Base-by-base conservation (phyloP, 2,888 invertebrate species). In the Erebia aethiops region DNA sequence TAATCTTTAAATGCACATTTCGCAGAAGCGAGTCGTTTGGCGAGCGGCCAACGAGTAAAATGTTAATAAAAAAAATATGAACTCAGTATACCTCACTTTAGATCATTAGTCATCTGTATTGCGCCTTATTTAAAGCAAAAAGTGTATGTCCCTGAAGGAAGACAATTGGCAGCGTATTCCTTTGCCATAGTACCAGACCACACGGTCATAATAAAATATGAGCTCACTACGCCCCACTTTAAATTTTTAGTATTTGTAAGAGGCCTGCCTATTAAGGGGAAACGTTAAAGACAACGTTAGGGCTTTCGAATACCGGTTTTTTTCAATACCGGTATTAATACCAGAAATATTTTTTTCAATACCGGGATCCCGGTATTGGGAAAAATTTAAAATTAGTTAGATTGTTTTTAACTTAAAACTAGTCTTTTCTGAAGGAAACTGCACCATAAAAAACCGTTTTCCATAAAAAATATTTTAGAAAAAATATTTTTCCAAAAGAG, bases 1-100 rank as follows among this genome's bases (percentile, higher is more conserved):
- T 64, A 26, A 51, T 56, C 70, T 66, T 64, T 35, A 57, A 69
- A 63, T 63, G 57, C 46, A 46, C 51, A 60, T 61, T 74, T 69
- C 72, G 67, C 69, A 73, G 74, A 74, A 74, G 43, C 68, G 13
- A 54, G 46, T 58, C 69, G 69, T 63, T 63, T 72, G 74, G 74
- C 74, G n/a, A 1, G 7, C 26, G 43, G 66, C 74, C 74, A 74
- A 64, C 41, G 54, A 43, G 60, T 63, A 67, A 58, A 70, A 73
- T 75, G 74, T 73, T 66, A 69, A 57, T 68, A 62, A 66, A 72
- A 75, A 71, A 74, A 71, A 74, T 73, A 76, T 73, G 54, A 71
- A 77, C 64, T 64, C 70, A 69, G 61, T 64, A 26, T 18, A 60
- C 67, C 73, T 13, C 16, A 60, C 62, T 74, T 71, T 71, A 74